phyloP scores from a whole-genome alignment of 2,113 vertebrate species.

The Mesembrinibis cayennensis region DNA sequence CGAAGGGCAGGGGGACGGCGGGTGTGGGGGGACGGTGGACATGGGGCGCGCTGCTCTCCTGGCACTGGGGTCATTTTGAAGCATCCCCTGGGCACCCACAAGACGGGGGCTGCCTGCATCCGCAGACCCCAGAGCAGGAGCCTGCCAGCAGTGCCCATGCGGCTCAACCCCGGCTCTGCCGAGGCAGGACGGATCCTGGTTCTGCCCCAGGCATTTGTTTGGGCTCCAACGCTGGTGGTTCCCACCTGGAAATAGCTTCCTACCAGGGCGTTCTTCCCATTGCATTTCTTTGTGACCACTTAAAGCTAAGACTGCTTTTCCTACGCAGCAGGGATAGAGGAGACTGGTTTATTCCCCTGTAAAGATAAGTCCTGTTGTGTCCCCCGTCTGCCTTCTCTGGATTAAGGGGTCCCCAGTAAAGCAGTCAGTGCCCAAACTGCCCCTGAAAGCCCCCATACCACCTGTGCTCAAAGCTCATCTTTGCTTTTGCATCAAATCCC shows the following conservation, averaged over 20 bases:
- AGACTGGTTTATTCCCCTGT: neutral
- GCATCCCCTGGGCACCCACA: neutral
- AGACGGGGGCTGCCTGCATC: neutral
- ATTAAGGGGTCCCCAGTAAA: neutral
- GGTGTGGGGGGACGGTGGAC: accelerated
- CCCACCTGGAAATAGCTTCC: neutral
- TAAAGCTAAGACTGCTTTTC: neutral
- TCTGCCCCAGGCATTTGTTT: neutral
- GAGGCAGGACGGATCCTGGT: accelerated
- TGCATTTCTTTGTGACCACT: neutral
- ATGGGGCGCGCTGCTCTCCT: neutral
- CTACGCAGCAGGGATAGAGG: accelerated
- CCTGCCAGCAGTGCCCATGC: accelerated
- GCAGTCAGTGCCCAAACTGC: neutral
- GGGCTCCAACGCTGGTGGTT: neutral
- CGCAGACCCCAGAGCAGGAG: neutral
- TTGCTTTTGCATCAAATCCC: neutral
- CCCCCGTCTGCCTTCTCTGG: neutral
- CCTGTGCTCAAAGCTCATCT: neutral
- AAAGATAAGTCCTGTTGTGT: neutral
- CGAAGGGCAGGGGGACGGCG: neutral
- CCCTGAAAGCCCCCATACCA: accelerated
- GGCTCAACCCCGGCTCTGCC: neutral
- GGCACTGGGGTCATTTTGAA: accelerated
- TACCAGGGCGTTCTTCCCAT: accelerated